Evolutionary conservation across 2,888 invertebrate species (phyloP).

Genomic region (Caenorhabditis afra): DNA sequence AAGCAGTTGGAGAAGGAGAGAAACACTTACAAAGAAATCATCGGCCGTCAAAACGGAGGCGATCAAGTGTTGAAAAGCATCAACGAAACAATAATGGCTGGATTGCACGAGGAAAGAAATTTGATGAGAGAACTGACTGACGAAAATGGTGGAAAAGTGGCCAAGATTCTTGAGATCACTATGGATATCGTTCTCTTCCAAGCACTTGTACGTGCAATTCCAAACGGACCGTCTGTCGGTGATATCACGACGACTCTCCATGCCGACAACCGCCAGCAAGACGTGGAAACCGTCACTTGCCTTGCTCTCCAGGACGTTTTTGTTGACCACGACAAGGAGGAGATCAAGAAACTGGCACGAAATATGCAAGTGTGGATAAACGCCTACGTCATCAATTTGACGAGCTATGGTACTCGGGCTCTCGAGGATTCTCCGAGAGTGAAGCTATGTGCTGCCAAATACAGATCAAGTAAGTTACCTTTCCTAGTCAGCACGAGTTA

Average conservation of each 20-base stretch:
- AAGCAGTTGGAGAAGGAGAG: conserved; percentile 25
- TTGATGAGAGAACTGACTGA: background rate
- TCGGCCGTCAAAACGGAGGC: conserved; percentile 16
- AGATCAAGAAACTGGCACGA: conserved; percentile 35
- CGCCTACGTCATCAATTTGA: background rate
- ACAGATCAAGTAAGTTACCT: conserved; percentile 14
- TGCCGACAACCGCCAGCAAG: conserved; percentile 12
- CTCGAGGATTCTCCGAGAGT: conserved; percentile 30
- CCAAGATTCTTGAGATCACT: conserved; percentile 20
- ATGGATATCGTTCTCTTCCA: conserved; percentile 32
- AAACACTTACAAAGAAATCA: conserved; percentile 3
- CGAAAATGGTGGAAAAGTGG: conserved; percentile 21
- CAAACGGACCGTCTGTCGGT: conserved; percentile 15
- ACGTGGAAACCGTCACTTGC: conserved; percentile 37
- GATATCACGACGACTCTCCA: conserved; percentile 18
- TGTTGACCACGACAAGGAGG: conserved; percentile 42
- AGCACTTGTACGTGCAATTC: conserved; percentile 24
- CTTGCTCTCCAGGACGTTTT: conserved; percentile 37
- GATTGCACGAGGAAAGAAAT: too few relatives aligned
- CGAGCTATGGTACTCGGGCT: background rate
- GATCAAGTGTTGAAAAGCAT: conserved; percentile 9
- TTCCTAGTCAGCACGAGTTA: background rate
- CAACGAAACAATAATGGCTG: background rate
- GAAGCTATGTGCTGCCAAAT: conserved; percentile 23
- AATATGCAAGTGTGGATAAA: conserved; percentile 42